A percentile compares a stretch with the other conserved stretches of the same genome.
Conservation (phyloP, 2,113 vertebrate species). For the Pedetes capensis region DNA sequence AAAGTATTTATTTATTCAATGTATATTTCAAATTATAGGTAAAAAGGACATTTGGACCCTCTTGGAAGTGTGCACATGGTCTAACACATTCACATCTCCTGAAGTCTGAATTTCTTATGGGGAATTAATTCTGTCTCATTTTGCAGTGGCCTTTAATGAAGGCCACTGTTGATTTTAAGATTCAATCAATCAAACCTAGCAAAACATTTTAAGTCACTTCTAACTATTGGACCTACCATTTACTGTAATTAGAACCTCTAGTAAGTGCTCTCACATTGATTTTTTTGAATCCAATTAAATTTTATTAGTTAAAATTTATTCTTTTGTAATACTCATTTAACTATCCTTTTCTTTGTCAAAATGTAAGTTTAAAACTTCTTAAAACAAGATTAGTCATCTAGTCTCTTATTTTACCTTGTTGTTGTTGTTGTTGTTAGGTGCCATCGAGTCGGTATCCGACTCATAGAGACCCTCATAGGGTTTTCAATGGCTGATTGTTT, state of each 20-base stretch:
- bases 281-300: neutral
- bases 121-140: neutral
- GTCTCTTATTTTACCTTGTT: no score
- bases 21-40: neutral
- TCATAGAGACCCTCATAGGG: no score
- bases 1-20: neutral
- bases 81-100: neutral
- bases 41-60: neutral
- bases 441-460: no score
- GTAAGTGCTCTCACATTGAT: neutral
- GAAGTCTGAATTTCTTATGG: neutral
- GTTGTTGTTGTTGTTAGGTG: no score
- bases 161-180: neutral
- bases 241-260: neutral
- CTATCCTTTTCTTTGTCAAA: neutral
- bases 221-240: neutral
- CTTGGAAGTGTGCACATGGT: neutral
- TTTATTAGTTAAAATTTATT: neutral
- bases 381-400: conserved; percentile 9
- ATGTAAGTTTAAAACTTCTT: neutral
- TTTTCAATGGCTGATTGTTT: no score
- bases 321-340: neutral
- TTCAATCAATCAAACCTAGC: neutral
- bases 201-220: neutral
- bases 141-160: conserved; percentile 1